phyloP scores from a whole-genome alignment of 2,113 vertebrate genomes.

The Epinephelus lanceolatus region DNA sequence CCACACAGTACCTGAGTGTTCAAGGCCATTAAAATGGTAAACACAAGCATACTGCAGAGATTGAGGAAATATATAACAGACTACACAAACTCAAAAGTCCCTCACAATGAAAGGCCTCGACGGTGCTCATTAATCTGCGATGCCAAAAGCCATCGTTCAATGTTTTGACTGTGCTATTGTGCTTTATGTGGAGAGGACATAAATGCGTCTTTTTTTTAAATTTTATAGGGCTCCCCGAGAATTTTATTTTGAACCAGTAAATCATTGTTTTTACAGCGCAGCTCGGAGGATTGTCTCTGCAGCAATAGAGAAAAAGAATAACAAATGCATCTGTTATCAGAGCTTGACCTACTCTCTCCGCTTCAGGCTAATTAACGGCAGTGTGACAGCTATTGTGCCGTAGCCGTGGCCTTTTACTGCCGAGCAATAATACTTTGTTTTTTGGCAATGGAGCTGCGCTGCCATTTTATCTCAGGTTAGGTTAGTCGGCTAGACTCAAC shows the following conservation, averaged over 20 bases:
- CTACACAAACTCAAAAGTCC: slow-evolving; percentile 31
- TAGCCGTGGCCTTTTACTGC: slow-evolving; percentile 49
- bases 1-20: slow-evolving; percentile 32
- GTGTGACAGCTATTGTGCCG: slow-evolving; percentile 62
- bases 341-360: slow-evolving; percentile 61
- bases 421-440: slow-evolving; percentile 41
- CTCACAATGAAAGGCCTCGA: slow-evolving; percentile 47
- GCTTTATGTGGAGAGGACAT: slow-evolving; percentile 59
- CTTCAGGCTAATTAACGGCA: slow-evolving; percentile 69
- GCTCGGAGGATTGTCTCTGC: slow-evolving; percentile 52
- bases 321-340: slow-evolving; percentile 69
- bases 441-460: slow-evolving; percentile 24
- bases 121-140: slow-evolving; percentile 62
- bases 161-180: slow-evolving; percentile 67
- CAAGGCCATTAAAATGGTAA: slow-evolving; percentile 65
- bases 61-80: slow-evolving; percentile 56
- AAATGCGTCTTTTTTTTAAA: slow-evolving; percentile 14
- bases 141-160: slow-evolving; percentile 46
- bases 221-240: slow-evolving; percentile 47
- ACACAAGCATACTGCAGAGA: slow-evolving; percentile 54
- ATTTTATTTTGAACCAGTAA: slow-evolving; percentile 57
- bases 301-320: slow-evolving; percentile 62
- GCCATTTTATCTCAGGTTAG: slow-evolving; percentile 39
- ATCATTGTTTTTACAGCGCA: slow-evolving; percentile 67
- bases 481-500: slow-evolving; percentile 20